These are phyloP conservation scores for Nomada ruficornis DNA, from an alignment of 2,888 invertebrate genomes.

Conservation along the genomic window DNA sequence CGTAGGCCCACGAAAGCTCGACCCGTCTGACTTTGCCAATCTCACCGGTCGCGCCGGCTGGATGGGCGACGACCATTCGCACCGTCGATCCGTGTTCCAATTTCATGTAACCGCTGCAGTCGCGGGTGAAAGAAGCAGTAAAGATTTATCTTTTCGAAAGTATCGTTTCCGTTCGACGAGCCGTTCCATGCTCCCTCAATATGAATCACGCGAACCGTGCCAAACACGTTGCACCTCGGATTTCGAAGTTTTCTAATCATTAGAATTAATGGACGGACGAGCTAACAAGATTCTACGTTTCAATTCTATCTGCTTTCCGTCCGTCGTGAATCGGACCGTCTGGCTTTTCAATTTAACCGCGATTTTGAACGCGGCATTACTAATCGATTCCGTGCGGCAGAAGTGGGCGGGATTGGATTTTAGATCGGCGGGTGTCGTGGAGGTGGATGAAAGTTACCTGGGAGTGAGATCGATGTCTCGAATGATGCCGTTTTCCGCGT, in stretches of 20 bases:
- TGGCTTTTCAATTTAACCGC: not conserved
- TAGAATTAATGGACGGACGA: too few species aligned
- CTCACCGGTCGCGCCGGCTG: slow-evolving; percentile 85
- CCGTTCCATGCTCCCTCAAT: not conserved
- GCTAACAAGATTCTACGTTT: too few species aligned
- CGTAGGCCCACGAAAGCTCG: slow-evolving; percentile 93
- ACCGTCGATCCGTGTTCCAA: slow-evolving; percentile 91
- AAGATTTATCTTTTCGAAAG: slow-evolving; percentile 15
- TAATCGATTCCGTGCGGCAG: too few species aligned
- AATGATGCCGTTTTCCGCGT: slow-evolving; percentile 90
- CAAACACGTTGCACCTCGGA: not conserved
- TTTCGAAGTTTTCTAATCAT: not conserved
- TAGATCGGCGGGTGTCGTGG: not conserved
- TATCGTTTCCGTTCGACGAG: not conserved
- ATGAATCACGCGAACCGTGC: not conserved
- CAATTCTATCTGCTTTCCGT: not conserved
- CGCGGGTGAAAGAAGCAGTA: slow-evolving; percentile 7
- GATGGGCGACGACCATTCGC: slow-evolving; percentile 91
- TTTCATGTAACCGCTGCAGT: slow-evolving; percentile 85
- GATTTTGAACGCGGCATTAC: too few species aligned
- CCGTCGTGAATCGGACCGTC: not conserved
- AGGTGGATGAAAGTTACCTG: slow-evolving; percentile 75
- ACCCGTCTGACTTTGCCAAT: slow-evolving; percentile 88
- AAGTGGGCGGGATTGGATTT: not conserved
- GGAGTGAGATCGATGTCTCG: slow-evolving; percentile 92